phyloP scores from a whole-genome alignment of 2,113 vertebrate species.

The Ramphastos sulfuratus region DNA sequence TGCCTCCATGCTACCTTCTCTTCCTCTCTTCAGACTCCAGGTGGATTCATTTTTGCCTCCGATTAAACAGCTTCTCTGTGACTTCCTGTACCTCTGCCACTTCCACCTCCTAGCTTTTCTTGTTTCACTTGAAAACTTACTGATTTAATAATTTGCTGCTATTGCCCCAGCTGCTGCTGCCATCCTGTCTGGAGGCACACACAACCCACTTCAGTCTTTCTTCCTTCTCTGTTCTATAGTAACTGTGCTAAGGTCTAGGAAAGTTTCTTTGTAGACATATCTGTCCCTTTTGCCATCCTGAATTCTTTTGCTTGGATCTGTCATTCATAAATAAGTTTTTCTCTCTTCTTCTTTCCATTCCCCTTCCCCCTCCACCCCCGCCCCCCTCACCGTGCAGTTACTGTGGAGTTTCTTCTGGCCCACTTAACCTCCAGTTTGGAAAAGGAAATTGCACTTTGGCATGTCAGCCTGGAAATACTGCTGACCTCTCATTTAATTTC shows the following conservation, averaged over 20 bases:
- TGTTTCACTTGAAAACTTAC: not conserved
- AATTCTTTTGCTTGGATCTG: not conserved
- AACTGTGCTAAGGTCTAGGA: not conserved
- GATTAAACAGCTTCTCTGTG: not conserved
- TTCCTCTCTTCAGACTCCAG: not conserved
- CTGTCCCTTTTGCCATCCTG: not conserved
- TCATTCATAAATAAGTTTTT: not conserved
- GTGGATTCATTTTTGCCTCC: not conserved
- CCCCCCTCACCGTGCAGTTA: too few species aligned
- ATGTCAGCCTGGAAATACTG: not conserved
- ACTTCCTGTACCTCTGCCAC: not conserved
- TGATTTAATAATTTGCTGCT: not conserved
- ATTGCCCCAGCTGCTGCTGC: not conserved
- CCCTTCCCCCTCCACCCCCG: too few species aligned
- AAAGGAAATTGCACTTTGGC: not conserved
- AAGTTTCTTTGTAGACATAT: not conserved
- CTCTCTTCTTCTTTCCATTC: not conserved
- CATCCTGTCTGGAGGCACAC: not conserved
- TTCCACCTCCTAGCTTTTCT: not conserved
- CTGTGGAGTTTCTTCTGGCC: not conserved
- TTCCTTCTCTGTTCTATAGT: not conserved
- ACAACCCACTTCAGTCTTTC: not conserved
- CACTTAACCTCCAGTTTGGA: not conserved
- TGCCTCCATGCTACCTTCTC: not conserved
- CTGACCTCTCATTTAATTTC: slow-evolving; percentile 24